A percentile compares a stretch with the other conserved stretches of the same genome.
These are phyloP conservation scores for Dreissena rostriformis DNA, from an alignment of 1,140 invertebrate species.

Conservation along the genomic window DNA sequence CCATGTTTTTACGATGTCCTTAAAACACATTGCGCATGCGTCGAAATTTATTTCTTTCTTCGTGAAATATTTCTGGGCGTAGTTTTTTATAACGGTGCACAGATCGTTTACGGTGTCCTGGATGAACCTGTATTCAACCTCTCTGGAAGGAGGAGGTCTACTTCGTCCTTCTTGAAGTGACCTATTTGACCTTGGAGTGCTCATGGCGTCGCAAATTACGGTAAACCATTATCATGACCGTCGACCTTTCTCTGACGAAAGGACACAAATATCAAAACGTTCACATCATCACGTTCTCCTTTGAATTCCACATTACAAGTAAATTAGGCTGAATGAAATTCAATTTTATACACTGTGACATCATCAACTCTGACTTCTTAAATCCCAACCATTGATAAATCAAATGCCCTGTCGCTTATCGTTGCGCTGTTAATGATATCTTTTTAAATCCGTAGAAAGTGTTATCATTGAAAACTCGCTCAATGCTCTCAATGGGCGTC, in stretches of 20 bases:
- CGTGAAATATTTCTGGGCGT: conserved; percentile 63
- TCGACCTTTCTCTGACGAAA: conserved; percentile 4
- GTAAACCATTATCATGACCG: neutral
- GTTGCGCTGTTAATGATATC: too few species aligned
- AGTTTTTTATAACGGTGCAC: conserved; percentile 61
- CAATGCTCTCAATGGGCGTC: too few species aligned
- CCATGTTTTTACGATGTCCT: conserved; percentile 58
- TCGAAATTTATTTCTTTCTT: conserved; percentile 59
- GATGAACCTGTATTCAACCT: conserved; percentile 65
- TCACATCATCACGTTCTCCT: neutral
- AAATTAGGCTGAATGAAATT: neutral
- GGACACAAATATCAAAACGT: neutral
- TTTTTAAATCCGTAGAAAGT: too few species aligned
- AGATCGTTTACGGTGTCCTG: conserved; percentile 62
- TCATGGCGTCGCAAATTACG: neutral
- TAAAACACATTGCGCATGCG: conserved; percentile 54
- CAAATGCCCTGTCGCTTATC: neutral
- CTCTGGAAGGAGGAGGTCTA: conserved; percentile 62
- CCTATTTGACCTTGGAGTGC: conserved; percentile 6
- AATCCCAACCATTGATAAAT: neutral
- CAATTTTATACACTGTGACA: neutral
- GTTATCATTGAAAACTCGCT: too few species aligned
- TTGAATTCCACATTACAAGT: neutral
- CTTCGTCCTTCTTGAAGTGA: conserved; percentile 27
- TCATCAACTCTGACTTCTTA: neutral